These are phyloP conservation scores for Thelaira solivaga DNA, from an alignment of 2,888 invertebrate genomes.

Conservation along the genomic window DNA sequence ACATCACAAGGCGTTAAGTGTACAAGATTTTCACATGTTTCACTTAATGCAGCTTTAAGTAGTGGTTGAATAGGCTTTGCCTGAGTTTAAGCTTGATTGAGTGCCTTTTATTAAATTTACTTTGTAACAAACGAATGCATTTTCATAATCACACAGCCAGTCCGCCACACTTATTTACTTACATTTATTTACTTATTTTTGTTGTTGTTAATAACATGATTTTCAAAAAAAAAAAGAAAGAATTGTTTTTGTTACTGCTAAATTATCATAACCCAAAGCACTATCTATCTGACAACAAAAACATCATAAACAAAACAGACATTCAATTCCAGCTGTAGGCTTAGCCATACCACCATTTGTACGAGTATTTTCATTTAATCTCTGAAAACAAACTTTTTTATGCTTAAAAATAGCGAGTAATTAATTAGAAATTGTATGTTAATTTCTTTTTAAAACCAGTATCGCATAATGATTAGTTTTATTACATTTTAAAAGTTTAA, in stretches of 20 bases:
- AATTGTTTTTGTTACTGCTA: not conserved
- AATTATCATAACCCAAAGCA: slow-evolving; percentile 16
- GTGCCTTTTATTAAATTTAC: slow-evolving; percentile 44
- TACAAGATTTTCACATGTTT: slow-evolving; percentile 61
- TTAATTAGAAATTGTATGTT: slow-evolving; percentile 47
- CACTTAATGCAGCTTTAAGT: slow-evolving; percentile 55
- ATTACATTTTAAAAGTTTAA: slow-evolving; percentile 11
- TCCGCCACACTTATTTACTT: not conserved
- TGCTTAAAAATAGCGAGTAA: slow-evolving; percentile 1
- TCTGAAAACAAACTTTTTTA: not conserved
- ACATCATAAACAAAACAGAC: not conserved
- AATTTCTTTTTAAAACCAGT: slow-evolving; percentile 5
- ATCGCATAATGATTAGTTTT: slow-evolving; percentile 4
- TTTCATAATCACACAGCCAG: not conserved
- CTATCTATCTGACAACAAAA: not conserved
- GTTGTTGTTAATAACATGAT: not conserved
- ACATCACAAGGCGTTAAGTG: slow-evolving; percentile 60
- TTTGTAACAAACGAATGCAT: not conserved
- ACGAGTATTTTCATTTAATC: not conserved
- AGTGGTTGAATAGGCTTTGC: slow-evolving; percentile 39
- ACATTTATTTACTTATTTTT: not conserved
- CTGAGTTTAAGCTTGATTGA: slow-evolving; percentile 51
- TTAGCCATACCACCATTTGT: not conserved
- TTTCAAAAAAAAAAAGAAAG: not conserved
- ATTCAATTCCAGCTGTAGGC: not conserved